Base-by-base conservation (phyloP, 2,113 vertebrate genomes). In the Rhodinocichla rosea region DNA sequence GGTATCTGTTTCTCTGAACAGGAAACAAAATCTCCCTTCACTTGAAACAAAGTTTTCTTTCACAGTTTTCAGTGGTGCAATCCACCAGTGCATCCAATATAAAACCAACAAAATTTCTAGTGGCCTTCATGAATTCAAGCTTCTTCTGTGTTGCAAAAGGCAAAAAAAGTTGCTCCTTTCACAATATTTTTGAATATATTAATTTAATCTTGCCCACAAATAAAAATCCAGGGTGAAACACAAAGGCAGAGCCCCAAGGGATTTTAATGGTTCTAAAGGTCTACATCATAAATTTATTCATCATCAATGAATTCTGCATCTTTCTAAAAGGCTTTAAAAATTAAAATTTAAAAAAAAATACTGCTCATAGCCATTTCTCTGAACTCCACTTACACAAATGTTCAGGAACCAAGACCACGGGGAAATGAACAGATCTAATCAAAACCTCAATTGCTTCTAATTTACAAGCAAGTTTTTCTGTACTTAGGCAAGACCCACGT, bases 401-500 rank as follows among this genome's bases (percentile, higher is more conserved):
- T 50, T 86, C 91, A 80, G 50, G 70, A 96, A 87, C 82, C 52
- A 65, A 23, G 70, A 77, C 92, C 63, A 95, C 70, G 80, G 90
- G 78, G 89, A 95, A 91, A 83, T 77, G 42, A 89, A 90, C 33
- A 86, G 45, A 83, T 87, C 81, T 91, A 87, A 95, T 90, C 83
- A 94, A 95, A 92, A 90, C 67, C 82, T 89, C 71, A 93, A 79
- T 74, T 87, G 39, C 59, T 90, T 91, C 87, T 85, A 83, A 90
- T 92, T 91, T 88, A 92, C 62, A 83, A 92, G 52, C 88, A 89
- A 69, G 40, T 69, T 92, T 82, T 87, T 57, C 45, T 70, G 55
- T 88, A 21, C 59, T 86, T 90, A 73, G 59, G 37, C 21, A 85
- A 91, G 78, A 70, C 50, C 19, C 35, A 11, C 6, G 4, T 37